A percentile compares a stretch with the other conserved stretches of the same genome.
Conservation (phyloP, 1,140 invertebrate species). For the Drosophila repletoides region DNA sequence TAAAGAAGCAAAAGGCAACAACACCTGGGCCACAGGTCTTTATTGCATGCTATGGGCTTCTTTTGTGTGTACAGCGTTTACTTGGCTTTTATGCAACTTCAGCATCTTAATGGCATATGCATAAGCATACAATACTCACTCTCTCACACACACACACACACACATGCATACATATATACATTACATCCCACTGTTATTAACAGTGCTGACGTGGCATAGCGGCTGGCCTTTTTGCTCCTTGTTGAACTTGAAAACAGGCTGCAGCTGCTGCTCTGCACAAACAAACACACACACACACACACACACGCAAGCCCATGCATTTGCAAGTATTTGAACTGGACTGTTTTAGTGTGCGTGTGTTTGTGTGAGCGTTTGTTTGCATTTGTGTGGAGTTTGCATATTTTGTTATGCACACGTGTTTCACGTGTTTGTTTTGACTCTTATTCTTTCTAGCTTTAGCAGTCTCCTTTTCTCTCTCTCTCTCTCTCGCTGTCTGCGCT, state of each 20-base stretch:
- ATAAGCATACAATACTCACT: conserved; percentile 13
- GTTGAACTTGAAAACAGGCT: conserved; percentile 43
- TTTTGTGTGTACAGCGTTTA: conserved; percentile 37
- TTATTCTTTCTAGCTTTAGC: background rate
- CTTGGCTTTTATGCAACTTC: conserved; percentile 58
- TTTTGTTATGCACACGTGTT: no score
- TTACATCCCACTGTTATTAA: background rate
- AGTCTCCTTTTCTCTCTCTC: background rate
- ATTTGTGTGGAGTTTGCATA: no score
- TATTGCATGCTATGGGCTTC: conserved; percentile 47
- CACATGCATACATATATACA: background rate
- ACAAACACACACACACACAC: background rate
- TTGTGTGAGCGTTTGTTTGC: conserved; percentile 3
- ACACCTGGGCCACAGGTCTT: conserved; percentile 30
- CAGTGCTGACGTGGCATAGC: conserved; percentile 23
- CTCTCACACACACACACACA: conserved; percentile 11
- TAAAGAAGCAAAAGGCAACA: background rate
- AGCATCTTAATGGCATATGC: conserved; percentile 51
- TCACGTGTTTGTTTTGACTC: background rate
- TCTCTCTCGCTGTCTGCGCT: background rate
- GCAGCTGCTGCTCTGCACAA: conserved; percentile 2
- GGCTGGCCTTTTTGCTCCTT: conserved; percentile 19
- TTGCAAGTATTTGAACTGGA: no score
- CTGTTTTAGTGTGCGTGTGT: background rate
- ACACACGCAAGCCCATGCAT: conserved; percentile 1